These are phyloP conservation scores for Horisme vitalbata DNA, from an alignment of 2,888 invertebrate species.

Conservation along the genomic window DNA sequence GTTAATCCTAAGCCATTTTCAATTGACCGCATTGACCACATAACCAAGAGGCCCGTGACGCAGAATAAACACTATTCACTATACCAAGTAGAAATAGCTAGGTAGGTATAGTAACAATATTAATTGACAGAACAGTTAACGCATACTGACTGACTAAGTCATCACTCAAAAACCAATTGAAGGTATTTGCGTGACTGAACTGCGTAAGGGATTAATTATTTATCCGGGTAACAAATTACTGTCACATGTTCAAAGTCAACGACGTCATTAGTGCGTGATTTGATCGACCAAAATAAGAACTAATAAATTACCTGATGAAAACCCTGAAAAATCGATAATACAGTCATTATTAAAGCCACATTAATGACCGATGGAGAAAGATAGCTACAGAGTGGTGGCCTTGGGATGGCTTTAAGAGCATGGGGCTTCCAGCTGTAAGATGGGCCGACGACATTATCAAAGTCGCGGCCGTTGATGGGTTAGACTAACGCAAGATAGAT, in stretches of 20 bases:
- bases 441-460: too few relatives aligned
- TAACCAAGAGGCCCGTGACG: background rate
- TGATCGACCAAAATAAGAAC: too few relatives aligned
- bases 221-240: slow-evolving; percentile 8
- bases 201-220: slow-evolving; percentile 8
- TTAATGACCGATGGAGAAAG: too few relatives aligned
- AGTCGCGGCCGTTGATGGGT: too few relatives aligned
- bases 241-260: slow-evolving; percentile 1
- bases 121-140: slow-evolving; percentile 26
- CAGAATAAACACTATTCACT: slow-evolving; percentile 3
- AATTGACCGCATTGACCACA: slow-evolving; percentile 11
- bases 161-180: slow-evolving; percentile 19
- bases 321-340: too few relatives aligned
- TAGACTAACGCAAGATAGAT: too few relatives aligned
- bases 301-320: too few relatives aligned
- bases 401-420: too few relatives aligned
- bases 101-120: slow-evolving; percentile 8
- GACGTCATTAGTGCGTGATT: background rate
- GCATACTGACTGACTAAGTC: slow-evolving; percentile 12
- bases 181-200: slow-evolving; percentile 20
- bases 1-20: slow-evolving; percentile 20
- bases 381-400: too few relatives aligned
- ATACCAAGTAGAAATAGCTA: background rate
- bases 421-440: too few relatives aligned
- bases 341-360: too few relatives aligned